Conservation (phyloP, 2,113 vertebrate species). For the Semnornis frantzii region DNA sequence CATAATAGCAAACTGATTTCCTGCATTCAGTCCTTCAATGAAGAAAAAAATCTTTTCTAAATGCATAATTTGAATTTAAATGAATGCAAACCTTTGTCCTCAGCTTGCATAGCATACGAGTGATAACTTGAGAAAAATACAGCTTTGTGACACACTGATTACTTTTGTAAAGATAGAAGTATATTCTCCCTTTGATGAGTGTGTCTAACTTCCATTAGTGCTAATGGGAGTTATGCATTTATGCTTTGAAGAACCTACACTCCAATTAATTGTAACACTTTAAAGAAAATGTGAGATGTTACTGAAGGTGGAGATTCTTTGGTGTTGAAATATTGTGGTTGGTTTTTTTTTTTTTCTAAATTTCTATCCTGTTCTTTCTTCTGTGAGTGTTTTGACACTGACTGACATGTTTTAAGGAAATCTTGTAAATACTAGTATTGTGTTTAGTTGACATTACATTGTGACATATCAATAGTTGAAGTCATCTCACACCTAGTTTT, state of each 20-base stretch:
- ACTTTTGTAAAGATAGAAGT: slow-evolving; percentile 38
- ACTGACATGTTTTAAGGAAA: slow-evolving; percentile 27
- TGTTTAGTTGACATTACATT: neutral
- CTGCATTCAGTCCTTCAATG: neutral
- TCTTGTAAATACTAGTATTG: neutral
- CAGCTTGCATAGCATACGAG: neutral
- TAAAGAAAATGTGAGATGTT: slow-evolving; percentile 43
- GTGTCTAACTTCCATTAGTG: slow-evolving; percentile 57
- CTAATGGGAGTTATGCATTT: slow-evolving; percentile 51
- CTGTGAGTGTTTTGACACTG: neutral
- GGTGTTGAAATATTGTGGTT: neutral
- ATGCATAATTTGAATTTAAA: slow-evolving; percentile 60
- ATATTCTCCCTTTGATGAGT: slow-evolving; percentile 37
- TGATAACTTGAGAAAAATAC: slow-evolving; percentile 45
- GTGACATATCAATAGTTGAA: neutral
- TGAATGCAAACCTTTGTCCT: slow-evolving; percentile 58
- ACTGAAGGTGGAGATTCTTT: neutral
- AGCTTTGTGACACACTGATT: slow-evolving; percentile 57
- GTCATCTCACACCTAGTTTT: neutral
- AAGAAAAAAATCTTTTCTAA: slow-evolving; percentile 31
- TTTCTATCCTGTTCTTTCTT: neutral
- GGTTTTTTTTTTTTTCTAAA: neutral
- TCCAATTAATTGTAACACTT: slow-evolving; percentile 60
- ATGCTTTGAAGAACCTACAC: slow-evolving; percentile 14
- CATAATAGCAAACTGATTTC: slow-evolving; percentile 32